Conservation (phyloP, 2,888 invertebrate genomes). For the Trichacis sp. region DNA sequence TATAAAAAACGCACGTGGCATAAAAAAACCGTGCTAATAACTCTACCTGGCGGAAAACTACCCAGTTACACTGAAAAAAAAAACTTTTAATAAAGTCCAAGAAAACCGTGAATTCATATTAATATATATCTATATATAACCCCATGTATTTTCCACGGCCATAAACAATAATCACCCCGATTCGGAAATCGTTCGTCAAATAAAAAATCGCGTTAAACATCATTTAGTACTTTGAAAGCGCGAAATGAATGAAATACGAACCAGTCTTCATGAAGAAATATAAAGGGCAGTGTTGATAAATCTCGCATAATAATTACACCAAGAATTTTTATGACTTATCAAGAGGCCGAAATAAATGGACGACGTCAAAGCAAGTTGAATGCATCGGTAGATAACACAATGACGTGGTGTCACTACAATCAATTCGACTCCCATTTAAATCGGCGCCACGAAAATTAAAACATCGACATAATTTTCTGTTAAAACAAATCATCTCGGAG, state of each 20-base stretch:
- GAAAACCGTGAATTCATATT: too few relatives aligned
- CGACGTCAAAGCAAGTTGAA: constrained; percentile 3
- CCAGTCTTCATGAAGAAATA: neutral
- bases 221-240: constrained; percentile 2
- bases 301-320: constrained; percentile 6
- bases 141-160: too few relatives aligned
- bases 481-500: too few relatives aligned
- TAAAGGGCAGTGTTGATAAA: neutral
- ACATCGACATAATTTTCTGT: neutral
- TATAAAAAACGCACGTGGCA: too few relatives aligned
- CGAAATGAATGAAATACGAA: neutral
- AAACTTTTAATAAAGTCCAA: too few relatives aligned
- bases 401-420: constrained; percentile 7
- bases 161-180: constrained; percentile 1
- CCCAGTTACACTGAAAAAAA: too few relatives aligned
- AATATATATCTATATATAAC: too few relatives aligned
- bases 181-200: neutral
- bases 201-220: neutral
- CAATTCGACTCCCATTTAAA: constrained; percentile 1
- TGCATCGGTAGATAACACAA: constrained; percentile 6
- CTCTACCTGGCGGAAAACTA: too few relatives aligned
- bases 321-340: constrained; percentile 9
- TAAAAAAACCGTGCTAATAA: too few relatives aligned
- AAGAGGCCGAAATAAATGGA: constrained; percentile 8
- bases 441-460: neutral